Evolutionary conservation across 2,888 invertebrate genomes (phyloP), one percentile per base, ranked within the genome.

Genomic region (Perdita meconis): DNA sequence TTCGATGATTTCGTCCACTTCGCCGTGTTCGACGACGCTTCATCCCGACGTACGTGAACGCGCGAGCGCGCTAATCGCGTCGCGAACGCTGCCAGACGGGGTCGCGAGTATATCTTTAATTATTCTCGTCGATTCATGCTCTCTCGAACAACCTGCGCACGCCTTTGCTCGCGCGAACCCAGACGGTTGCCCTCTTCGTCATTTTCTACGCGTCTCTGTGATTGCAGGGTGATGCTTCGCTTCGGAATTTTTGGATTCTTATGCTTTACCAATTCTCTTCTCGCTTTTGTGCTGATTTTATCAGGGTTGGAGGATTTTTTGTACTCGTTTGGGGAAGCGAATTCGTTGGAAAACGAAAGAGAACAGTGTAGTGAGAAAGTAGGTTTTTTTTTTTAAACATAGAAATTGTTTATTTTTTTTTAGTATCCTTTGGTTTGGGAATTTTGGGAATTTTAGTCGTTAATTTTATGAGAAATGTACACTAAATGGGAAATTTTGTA

Each of bases 71-170:
- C 67, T 77, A 79, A 83, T 81, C 69, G 56, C 55, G 50, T 1
- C 40, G 63, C 66, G 66, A 71, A 70, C 71, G 79, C 79, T 74
- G 69, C 67, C 70, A 38, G 13, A 19, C 55, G 19, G 5, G 42
- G 56, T 26, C 16, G 40, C 30, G 56, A 47, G 59, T 40, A 55
- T 65, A 69, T 55, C 61, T 68, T 81, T 72, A 84, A 86, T 86
- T 86, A 85, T 85, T 86, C 73, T 77, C 83, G 69, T 70, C 78
- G 78, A 80, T 70, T 77, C 78, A 38, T 74, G 78, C 67, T 47
- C 57, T 19, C 47, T 19, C 26, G 69, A 30, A 51, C 53, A 66
- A 69, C 74, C 59, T 68, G n/a, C 19, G 12, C 24, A 8, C 24
- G 44, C 22, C 42, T 42, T 65, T 51, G 34, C 22, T 30, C 6